Evolutionary conservation across 2,113 vertebrate species (phyloP), one percentile per base, ranked within the genome.

Genomic region (Plestiodon gilberti): DNA sequence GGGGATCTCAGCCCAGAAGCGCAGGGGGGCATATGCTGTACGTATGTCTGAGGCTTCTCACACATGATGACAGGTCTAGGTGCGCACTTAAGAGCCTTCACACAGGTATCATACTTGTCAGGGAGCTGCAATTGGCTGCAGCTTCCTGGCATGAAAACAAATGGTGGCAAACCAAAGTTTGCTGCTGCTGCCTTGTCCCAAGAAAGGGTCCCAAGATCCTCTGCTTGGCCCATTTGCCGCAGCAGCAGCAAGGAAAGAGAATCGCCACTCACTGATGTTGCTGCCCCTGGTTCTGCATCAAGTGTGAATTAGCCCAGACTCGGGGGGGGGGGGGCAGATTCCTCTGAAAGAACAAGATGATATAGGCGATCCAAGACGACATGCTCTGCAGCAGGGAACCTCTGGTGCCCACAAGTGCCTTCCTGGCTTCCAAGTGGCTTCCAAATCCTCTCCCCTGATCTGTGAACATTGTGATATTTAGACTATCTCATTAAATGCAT

Each of bases 401-500:
- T 20, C 33, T 18, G 15, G 9, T 11, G 1, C 22, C 77, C 55
- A 13, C 5, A 35, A 70, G 22, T 62, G 11, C 67, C 78, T 86
- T 62, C 52, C 1, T 3, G 11, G 10, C 5, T 40, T 2, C 3
- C 57, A 20, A n/a, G n/a, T n/a, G 43, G 30, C 40, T 64, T n/a
- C 38, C 65, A 90, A 82, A 67, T 87, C 87, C 35, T 90, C 85
- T 48, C 84, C 70, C 71, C 91, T 93, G 93, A 93, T 89, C 81
- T 92, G 89, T 52, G 7, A 94, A 92, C 91, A 91, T 91, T 91
- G 74, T 91, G 20, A 73, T 95, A 95, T 95, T 94, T 96, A 96
- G 93, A 95, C 79, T 92, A 94, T 94, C 90, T 95, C 94, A 94
- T 96, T 95, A 95, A 93, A 90, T 85, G 93, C 94, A 93, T 95